phyloP scores from a whole-genome alignment of 2,888 invertebrate genomes.

The Zygaena filipendulae region DNA sequence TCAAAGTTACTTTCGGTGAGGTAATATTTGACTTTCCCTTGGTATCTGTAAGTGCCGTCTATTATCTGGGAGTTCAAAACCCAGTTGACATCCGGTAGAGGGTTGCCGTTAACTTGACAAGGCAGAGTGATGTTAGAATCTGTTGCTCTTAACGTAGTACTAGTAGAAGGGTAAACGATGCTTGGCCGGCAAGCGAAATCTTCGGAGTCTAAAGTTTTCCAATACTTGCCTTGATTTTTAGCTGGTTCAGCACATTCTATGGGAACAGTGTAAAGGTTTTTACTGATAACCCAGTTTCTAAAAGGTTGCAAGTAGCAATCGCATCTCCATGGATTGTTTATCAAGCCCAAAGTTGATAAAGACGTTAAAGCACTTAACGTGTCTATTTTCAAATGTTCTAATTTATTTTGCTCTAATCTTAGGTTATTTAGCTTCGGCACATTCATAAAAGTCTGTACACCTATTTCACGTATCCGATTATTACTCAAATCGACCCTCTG shows the following conservation, averaged over 20 bases:
- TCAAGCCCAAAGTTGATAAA: slow-evolving; percentile 78
- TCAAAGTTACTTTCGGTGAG: slow-evolving; percentile 38
- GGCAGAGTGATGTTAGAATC: slow-evolving; percentile 76
- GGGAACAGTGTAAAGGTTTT: slow-evolving; percentile 79
- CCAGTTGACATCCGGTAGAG: slow-evolving; percentile 82
- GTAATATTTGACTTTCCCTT: slow-evolving; percentile 59
- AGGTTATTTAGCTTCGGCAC: slow-evolving; percentile 75
- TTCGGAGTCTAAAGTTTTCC: slow-evolving; percentile 76
- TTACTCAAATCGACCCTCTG: slow-evolving; percentile 82
- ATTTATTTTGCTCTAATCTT: slow-evolving; percentile 77
- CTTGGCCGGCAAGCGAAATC: slow-evolving; percentile 87
- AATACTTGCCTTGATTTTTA: slow-evolving; percentile 73
- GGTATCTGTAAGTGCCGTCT: slow-evolving; percentile 59
- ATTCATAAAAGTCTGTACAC: slow-evolving; percentile 76
- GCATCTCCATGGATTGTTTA: slow-evolving; percentile 89
- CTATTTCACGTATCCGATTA: slow-evolving; percentile 77
- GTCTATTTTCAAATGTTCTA: slow-evolving; percentile 74
- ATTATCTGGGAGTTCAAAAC: slow-evolving; percentile 73
- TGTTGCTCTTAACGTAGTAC: slow-evolving; percentile 70
- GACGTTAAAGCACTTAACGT: slow-evolving; percentile 74
- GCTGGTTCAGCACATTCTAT: slow-evolving; percentile 79
- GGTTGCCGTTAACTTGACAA: slow-evolving; percentile 81
- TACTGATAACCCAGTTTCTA: slow-evolving; percentile 78
- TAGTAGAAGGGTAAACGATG: slow-evolving; percentile 72
- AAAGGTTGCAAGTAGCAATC: slow-evolving; percentile 86